Evolutionary conservation across 1,140 invertebrate species (phyloP).

Genomic region (Marisa cornuarietis): DNA sequence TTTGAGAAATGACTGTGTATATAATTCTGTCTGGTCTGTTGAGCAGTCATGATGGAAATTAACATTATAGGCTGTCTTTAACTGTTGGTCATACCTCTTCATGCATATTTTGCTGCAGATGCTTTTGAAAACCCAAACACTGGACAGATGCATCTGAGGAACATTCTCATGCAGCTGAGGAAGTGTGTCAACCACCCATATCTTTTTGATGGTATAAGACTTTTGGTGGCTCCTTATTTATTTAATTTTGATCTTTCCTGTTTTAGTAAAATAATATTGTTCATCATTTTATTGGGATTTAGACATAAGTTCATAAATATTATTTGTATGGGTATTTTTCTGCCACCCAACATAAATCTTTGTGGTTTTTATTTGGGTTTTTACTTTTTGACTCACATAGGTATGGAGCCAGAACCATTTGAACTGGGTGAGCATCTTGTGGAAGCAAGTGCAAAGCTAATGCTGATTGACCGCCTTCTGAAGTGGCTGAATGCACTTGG

Average conservation of each 20-base stretch:
- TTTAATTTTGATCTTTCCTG: too few relatives aligned
- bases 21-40: background rate
- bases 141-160: slow-evolving; percentile 55
- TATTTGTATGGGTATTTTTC: too few relatives aligned
- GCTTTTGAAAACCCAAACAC: slow-evolving; percentile 52
- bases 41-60: too few relatives aligned
- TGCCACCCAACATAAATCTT: too few relatives aligned
- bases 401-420: slow-evolving; percentile 66
- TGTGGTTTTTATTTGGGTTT: too few relatives aligned
- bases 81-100: background rate
- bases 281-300: too few relatives aligned
- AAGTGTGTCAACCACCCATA: slow-evolving; percentile 67
- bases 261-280: too few relatives aligned
- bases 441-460: slow-evolving; percentile 79
- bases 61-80: background rate
- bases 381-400: slow-evolving; percentile 32
- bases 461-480: slow-evolving; percentile 86
- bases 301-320: too few relatives aligned
- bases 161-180: slow-evolving; percentile 65
- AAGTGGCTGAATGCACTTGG: slow-evolving; percentile 84
- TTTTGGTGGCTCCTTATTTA: too few relatives aligned
- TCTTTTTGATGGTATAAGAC: slow-evolving; percentile 63
- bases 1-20: background rate
- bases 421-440: slow-evolving; percentile 66
- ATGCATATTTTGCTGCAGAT: slow-evolving; percentile 41